Conservation (phyloP, 2,797 vertebrate species). For the Remorina albescens region DNA sequence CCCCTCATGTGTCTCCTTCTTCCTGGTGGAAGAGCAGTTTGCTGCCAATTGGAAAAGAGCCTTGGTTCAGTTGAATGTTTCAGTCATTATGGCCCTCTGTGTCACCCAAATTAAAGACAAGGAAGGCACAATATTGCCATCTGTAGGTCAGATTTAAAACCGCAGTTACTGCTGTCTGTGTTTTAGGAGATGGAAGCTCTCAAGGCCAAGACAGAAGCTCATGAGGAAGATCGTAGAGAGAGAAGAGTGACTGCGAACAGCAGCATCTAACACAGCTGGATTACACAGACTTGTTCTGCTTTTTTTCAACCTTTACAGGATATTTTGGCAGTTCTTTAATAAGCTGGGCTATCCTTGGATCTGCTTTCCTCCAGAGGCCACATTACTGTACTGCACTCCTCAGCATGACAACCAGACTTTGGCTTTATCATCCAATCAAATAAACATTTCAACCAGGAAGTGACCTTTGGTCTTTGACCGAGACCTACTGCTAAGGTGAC, state of each 20-base stretch:
- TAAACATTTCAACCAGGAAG: constrained; percentile 79
- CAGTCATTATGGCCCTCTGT: constrained; percentile 28
- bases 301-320: constrained; percentile 60
- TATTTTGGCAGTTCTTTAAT: constrained; percentile 63
- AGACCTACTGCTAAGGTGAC: constrained; percentile 48
- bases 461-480: constrained; percentile 77
- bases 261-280: constrained; percentile 65
- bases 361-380: constrained; percentile 68
- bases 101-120: background rate
- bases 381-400: constrained; percentile 65
- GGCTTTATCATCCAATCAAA: constrained; percentile 68
- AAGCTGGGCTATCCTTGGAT: constrained; percentile 55
- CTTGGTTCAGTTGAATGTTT: constrained; percentile 35
- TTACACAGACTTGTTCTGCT: constrained; percentile 67
- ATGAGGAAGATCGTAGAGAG: constrained; percentile 40
- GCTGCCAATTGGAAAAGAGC: constrained; percentile 53
- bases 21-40: constrained; percentile 34
- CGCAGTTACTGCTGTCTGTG: constrained; percentile 37
- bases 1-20: constrained; percentile 18
- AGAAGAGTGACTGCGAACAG: constrained; percentile 53
- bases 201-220: constrained; percentile 59
- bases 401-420: constrained; percentile 65
- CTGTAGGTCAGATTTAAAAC: constrained; percentile 53
- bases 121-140: constrained; percentile 61
- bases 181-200: constrained; percentile 68